Conservation (phyloP, 1,140 invertebrate species). For the Lysiphlebus fabarum region DNA sequence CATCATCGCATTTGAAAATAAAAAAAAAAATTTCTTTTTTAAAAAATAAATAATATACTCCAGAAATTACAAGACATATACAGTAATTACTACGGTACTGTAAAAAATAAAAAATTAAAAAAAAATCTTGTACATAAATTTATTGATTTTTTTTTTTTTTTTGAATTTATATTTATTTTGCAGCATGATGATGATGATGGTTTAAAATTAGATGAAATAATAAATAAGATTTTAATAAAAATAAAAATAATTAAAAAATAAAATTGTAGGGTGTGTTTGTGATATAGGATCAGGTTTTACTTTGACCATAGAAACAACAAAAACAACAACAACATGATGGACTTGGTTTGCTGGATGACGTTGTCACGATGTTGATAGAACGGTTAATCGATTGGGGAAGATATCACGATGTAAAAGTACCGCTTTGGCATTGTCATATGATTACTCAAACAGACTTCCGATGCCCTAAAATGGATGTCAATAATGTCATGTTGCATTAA, state of each 20-base stretch:
- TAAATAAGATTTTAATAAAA: too few species aligned
- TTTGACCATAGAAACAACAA: neutral
- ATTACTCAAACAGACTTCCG: constrained; percentile 9
- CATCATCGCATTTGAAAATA: too few species aligned
- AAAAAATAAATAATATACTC: neutral
- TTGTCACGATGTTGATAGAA: constrained; percentile 1
- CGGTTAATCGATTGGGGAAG: constrained; percentile 13
- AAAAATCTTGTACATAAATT: neutral
- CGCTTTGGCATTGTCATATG: constrained; percentile 18
- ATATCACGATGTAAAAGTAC: constrained; percentile 11
- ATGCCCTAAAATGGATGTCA: constrained; percentile 9
- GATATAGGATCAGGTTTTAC: too few species aligned
- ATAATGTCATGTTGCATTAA: too few species aligned
- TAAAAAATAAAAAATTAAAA: constrained; percentile 1
- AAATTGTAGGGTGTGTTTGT: too few species aligned
- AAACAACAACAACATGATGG: too few species aligned
- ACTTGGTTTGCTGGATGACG: neutral
- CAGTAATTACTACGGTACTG: constrained; percentile 15
- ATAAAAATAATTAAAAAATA: too few species aligned
- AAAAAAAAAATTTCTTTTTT: too few species aligned
- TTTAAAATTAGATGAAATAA: too few species aligned
- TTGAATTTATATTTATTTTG: too few species aligned
- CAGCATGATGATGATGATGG: too few species aligned
- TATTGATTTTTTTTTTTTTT: neutral
- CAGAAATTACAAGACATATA: neutral